Percentiles rank a stretch among this genome's conserved stretches.
Evolutionary conservation across 2,797 vertebrate genomes (phyloP).

Genomic region (Lophius americanus): DNA sequence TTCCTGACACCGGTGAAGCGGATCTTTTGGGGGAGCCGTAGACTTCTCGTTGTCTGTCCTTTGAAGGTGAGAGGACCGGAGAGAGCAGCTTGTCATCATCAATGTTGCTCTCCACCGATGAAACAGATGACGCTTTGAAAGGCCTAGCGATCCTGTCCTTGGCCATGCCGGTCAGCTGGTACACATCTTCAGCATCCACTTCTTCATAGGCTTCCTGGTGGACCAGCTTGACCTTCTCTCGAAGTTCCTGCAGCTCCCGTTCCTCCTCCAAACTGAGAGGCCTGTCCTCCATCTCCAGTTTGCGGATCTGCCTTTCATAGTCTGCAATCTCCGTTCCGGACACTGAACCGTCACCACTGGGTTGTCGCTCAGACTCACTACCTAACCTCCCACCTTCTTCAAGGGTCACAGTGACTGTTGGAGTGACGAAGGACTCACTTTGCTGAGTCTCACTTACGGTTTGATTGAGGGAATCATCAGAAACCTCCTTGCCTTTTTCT

Average conservation of each 20-base stretch:
- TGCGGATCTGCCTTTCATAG: slow-evolving; percentile 85
- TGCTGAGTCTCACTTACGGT: slow-evolving; percentile 41
- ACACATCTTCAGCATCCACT: slow-evolving; percentile 96
- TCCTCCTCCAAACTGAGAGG: slow-evolving; percentile 85
- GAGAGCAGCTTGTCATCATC: slow-evolving; percentile 82
- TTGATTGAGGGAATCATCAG: slow-evolving; percentile 37
- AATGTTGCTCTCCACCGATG: slow-evolving; percentile 83
- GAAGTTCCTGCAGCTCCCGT: slow-evolving; percentile 87
- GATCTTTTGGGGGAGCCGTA: slow-evolving; percentile 77
- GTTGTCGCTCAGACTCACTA: slow-evolving; percentile 68
- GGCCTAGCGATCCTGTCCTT: slow-evolving; percentile 83
- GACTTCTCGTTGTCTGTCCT: slow-evolving; percentile 72
- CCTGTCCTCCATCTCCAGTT: slow-evolving; percentile 84
- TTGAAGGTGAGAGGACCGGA: slow-evolving; percentile 77
- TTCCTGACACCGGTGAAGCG: slow-evolving; percentile 57
- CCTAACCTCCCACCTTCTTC: slow-evolving; percentile 76
- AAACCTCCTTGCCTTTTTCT: slow-evolving; percentile 51
- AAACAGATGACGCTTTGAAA: slow-evolving; percentile 79
- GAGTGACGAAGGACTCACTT: slow-evolving; percentile 76
- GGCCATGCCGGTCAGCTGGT: slow-evolving; percentile 87
- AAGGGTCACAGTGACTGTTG: slow-evolving; percentile 82
- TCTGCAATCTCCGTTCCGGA: slow-evolving; percentile 79
- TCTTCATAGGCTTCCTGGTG: slow-evolving; percentile 95
- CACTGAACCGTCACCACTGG: slow-evolving; percentile 75
- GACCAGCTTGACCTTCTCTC: slow-evolving; percentile 95